Evolutionary conservation across 2,113 vertebrate species (phyloP).

Genomic region (Hippocampus barbouri): DNA sequence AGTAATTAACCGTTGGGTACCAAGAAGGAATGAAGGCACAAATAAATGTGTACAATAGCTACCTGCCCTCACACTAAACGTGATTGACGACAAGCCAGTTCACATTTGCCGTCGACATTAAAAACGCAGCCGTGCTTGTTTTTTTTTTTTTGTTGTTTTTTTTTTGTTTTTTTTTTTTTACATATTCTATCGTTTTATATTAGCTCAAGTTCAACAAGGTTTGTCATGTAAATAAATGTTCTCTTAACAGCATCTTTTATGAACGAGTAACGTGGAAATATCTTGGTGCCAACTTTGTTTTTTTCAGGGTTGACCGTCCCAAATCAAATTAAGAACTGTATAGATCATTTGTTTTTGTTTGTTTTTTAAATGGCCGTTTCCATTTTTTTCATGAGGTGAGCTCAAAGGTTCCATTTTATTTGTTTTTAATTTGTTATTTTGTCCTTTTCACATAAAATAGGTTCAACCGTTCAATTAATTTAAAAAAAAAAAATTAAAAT

Average conservation of each 20-base stretch:
- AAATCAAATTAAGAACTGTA: too few relatives aligned
- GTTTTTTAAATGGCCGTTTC: not conserved
- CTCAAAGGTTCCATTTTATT: too few relatives aligned
- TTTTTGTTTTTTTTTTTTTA: not conserved
- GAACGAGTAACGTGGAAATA: too few relatives aligned
- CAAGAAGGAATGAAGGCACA: not conserved
- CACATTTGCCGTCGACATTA: not conserved
- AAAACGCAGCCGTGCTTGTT: not conserved
- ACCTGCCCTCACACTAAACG: not conserved
- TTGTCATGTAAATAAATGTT: not conserved
- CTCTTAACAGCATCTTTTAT: too few relatives aligned
- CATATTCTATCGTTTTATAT: not conserved
- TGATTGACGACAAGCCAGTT: not conserved
- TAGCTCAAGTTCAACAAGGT: not conserved
- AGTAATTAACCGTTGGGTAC: not conserved
- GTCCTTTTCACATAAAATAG: not conserved
- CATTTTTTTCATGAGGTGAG: too few relatives aligned
- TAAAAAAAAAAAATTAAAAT: too few relatives aligned
- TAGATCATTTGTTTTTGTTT: too few relatives aligned
- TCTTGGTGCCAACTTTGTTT: too few relatives aligned
- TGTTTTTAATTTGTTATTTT: not conserved
- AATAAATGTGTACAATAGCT: not conserved
- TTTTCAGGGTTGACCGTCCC: too few relatives aligned
- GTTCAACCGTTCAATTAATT: too few relatives aligned
- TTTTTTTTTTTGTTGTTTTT: not conserved